Evolutionary conservation across 2,888 invertebrate species (phyloP), one percentile per base, ranked within the genome.

Genomic region (Argynnis bischoffii): DNA sequence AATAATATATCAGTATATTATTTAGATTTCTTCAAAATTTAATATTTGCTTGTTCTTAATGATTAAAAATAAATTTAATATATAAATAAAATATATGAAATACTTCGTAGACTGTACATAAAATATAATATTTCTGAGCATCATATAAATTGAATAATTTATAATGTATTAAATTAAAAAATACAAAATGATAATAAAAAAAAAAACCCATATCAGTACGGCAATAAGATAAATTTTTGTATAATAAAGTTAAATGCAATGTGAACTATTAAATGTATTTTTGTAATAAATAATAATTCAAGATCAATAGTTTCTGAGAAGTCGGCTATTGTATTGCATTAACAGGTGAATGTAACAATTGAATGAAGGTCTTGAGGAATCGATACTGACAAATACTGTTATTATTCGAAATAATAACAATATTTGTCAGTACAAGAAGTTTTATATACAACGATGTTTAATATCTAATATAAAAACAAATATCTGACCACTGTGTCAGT

Each of bases 351-450:
- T 67, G 64, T 53, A 63, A 69, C 69, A 71, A 64, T 57, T 60
- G 63, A 63, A 63, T 63, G 63, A 69, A 71, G 67, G 69, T 71
- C 67, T 67, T 69, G 67, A 57, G 71, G 69, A 69, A 70, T 64
- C 55, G 61, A 50, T 21, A 55, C 50, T 55, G 41, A 26, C 26
- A 26, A 26, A 26, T 26, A 26, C 4, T 4, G 26, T 26, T 26
- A 26, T 26, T 26, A 26, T 26, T 26, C 26, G 26, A 4, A 5
- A 26, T 50, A 60, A 68, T 68, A 56, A 35, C 5, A 50, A 60
- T 50, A 16, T 13, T n/a, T 16, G 13, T 60, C 6, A 35, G 15
- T 50, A 50, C 4, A 26, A 5, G 26, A 26, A 26, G 26, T 4
- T 26, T 26, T 26, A 26, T 4, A 26, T 26, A 26, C 4, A 26